A percentile compares a stretch with the other conserved stretches of the same genome.
phyloP scores from a whole-genome alignment of 2,888 invertebrate genomes.

The Epirrita christyi region DNA sequence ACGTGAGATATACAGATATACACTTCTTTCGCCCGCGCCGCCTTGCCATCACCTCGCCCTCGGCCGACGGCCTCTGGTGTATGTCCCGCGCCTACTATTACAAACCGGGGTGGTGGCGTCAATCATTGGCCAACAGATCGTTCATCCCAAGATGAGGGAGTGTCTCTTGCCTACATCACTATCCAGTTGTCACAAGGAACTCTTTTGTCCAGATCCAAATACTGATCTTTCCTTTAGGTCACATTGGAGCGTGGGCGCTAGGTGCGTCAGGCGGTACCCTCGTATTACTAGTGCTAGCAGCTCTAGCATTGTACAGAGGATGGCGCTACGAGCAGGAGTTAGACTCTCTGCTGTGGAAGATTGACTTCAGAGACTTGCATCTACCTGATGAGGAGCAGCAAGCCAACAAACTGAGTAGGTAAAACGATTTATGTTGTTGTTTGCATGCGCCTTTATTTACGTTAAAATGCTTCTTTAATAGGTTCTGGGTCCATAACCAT shows the following conservation, averaged over 20 bases:
- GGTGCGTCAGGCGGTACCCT: slow-evolving; percentile 92
- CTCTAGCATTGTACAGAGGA: slow-evolving; percentile 92
- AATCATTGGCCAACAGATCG: no score
- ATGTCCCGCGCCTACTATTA: no score
- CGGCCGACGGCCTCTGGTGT: no score
- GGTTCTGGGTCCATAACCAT: background rate
- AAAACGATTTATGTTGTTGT: slow-evolving; percentile 77
- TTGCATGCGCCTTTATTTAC: slow-evolving; percentile 53
- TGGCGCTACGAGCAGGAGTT: slow-evolving; percentile 97
- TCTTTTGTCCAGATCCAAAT: no score
- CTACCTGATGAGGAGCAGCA: slow-evolving; percentile 82
- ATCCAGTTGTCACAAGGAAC: no score
- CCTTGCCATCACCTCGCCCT: no score
- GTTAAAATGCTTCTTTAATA: background rate
- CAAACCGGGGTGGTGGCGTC: no score
- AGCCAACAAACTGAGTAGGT: slow-evolving; percentile 83
- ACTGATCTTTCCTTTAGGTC: slow-evolving; percentile 79
- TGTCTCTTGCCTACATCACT: no score
- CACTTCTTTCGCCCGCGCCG: no score
- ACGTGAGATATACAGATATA: no score
- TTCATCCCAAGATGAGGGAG: no score
- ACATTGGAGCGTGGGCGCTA: slow-evolving; percentile 92
- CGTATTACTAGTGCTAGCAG: slow-evolving; percentile 88
- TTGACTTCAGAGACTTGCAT: slow-evolving; percentile 95
- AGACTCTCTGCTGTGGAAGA: slow-evolving; percentile 96